phyloP scores from a whole-genome alignment of 2,113 vertebrate species.

The Marmota monax region DNA sequence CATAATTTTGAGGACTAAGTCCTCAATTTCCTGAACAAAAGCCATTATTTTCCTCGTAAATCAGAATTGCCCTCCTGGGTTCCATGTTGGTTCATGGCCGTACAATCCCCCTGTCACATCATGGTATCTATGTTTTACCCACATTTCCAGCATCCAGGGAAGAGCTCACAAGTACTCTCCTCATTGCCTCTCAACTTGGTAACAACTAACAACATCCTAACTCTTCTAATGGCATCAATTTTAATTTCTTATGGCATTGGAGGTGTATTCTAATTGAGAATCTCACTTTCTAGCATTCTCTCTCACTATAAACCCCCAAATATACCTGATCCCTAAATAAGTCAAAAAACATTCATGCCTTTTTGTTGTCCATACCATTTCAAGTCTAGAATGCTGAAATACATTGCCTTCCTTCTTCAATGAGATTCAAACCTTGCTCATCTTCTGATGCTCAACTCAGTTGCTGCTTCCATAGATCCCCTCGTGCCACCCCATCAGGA shows the following conservation, averaged over 20 bases:
- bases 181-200: neutral
- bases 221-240: neutral
- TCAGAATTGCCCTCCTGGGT: neutral
- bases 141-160: neutral
- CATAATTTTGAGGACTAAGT: slow-evolving; percentile 13
- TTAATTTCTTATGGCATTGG: neutral
- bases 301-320: neutral
- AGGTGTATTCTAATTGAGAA: neutral
- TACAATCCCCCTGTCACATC: neutral
- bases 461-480: too few species aligned
- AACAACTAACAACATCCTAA: neutral
- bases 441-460: too few species aligned
- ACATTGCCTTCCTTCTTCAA: neutral
- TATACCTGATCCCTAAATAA: neutral
- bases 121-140: neutral
- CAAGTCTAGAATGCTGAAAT: neutral
- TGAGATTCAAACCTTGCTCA: too few species aligned
- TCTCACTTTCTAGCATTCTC: neutral
- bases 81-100: neutral
- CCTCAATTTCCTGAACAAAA: slow-evolving; percentile 45
- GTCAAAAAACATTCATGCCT: neutral
- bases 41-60: slow-evolving; percentile 40
- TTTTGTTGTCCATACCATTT: neutral
- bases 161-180: neutral
- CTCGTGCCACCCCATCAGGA: too few species aligned